These are phyloP conservation scores for Orthosia gracilis DNA, from an alignment of 2,888 invertebrate genomes.

Conservation along the genomic window DNA sequence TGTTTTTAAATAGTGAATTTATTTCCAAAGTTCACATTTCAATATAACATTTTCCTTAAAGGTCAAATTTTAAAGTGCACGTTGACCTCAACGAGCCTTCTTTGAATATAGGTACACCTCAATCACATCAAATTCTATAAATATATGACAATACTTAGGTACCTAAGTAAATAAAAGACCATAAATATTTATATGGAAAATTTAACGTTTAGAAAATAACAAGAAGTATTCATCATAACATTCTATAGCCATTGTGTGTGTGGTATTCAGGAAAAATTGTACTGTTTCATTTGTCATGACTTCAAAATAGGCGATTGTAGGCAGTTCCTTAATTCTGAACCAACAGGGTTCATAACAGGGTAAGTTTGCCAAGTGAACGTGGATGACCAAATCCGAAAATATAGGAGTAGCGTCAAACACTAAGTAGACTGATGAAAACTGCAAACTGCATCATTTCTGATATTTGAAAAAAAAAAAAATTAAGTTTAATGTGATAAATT, in stretches of 20 bases:
- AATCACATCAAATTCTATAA: not conserved
- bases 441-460: too few species aligned
- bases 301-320: not conserved
- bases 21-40: not conserved
- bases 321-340: not conserved
- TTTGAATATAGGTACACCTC: not conserved
- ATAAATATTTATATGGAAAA: too few species aligned
- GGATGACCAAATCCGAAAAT: too few species aligned
- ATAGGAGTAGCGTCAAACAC: too few species aligned
- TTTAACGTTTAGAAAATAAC: not conserved
- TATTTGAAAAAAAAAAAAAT: too few species aligned
- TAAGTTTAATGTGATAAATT: too few species aligned
- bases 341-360: too few species aligned
- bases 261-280: not conserved
- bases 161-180: not conserved
- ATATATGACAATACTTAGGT: not conserved
- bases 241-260: not conserved
- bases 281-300: not conserved
- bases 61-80: not conserved
- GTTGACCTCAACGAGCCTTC: not conserved
- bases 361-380: too few species aligned
- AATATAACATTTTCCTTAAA: not conserved
- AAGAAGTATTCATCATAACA: not conserved
- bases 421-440: too few species aligned
- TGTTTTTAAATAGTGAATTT: not conserved